Conservation (phyloP, 2,888 invertebrate species). For the Machimus atricapillus region DNA sequence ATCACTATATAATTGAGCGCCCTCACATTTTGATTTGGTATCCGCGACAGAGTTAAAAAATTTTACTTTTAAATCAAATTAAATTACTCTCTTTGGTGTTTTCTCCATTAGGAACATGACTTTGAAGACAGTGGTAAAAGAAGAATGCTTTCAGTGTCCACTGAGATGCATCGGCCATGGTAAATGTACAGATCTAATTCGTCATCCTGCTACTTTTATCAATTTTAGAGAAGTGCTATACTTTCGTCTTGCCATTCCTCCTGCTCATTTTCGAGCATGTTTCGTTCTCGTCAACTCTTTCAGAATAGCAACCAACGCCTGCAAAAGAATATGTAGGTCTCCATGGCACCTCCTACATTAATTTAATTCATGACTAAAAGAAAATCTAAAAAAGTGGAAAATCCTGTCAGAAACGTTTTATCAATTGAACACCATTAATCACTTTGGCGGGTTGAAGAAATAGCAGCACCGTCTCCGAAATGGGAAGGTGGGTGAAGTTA, state of each 20-base stretch:
- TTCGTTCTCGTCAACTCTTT: neutral
- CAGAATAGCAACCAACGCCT: neutral
- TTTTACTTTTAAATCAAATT: neutral
- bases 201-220: neutral
- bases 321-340: neutral
- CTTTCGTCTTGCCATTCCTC: neutral
- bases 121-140: neutral
- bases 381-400: neutral
- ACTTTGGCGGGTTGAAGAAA: neutral
- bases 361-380: conserved; percentile 10
- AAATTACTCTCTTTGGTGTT: neutral
- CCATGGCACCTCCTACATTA: neutral
- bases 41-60: neutral
- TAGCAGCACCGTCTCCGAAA: neutral
- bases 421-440: conserved; percentile 32
- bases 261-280: neutral
- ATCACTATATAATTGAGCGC: too few species aligned
- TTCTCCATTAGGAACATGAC: neutral
- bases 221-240: neutral
- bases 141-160: neutral
- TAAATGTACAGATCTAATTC: neutral
- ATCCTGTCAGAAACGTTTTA: conserved; percentile 19
- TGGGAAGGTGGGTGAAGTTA: neutral
- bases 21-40: neutral
- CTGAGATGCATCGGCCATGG: neutral